phyloP scores from a whole-genome alignment of 2,113 vertebrate species.

The Dasyurus viverrinus region DNA sequence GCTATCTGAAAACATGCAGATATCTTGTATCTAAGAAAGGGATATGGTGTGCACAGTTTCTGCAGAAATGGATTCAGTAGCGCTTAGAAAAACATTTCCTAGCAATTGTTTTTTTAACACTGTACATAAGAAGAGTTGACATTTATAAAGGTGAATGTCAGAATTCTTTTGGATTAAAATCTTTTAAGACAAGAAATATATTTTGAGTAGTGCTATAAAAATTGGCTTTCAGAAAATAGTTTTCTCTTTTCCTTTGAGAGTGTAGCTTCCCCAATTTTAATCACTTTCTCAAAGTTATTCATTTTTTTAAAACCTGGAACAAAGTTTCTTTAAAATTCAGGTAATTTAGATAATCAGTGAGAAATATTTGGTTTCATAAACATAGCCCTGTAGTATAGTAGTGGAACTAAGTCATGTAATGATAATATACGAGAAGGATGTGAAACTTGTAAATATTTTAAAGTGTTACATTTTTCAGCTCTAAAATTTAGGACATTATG shows the following conservation, averaged over 20 bases:
- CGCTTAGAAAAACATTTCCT: constrained; percentile 20
- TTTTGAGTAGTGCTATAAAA: constrained; percentile 35
- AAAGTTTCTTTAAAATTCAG: background rate
- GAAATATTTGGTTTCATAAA: background rate
- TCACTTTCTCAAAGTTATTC: background rate
- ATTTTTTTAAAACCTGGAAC: constrained; percentile 11
- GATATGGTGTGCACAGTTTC: constrained; percentile 37
- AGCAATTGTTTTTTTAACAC: constrained; percentile 53
- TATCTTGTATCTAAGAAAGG: constrained; percentile 49
- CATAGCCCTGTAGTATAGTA: background rate
- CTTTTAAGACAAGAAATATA: constrained; percentile 31
- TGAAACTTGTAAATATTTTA: constrained; percentile 31
- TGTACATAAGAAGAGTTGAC: constrained; percentile 41
- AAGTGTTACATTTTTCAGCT: background rate
- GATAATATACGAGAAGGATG: background rate
- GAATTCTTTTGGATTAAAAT: constrained; percentile 46
- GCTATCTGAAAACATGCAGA: constrained; percentile 46
- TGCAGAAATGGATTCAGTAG: constrained; percentile 37
- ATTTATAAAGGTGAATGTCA: constrained; percentile 40
- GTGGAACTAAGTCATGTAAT: background rate
- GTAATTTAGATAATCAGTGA: constrained; percentile 5
- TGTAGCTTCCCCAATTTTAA: constrained; percentile 36
- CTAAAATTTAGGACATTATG: constrained; percentile 20
- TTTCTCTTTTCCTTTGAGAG: constrained; percentile 24
- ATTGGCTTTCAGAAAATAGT: constrained; percentile 36